Conservation (phyloP, 2,888 invertebrate genomes). For the Trissoscelio sp. region DNA sequence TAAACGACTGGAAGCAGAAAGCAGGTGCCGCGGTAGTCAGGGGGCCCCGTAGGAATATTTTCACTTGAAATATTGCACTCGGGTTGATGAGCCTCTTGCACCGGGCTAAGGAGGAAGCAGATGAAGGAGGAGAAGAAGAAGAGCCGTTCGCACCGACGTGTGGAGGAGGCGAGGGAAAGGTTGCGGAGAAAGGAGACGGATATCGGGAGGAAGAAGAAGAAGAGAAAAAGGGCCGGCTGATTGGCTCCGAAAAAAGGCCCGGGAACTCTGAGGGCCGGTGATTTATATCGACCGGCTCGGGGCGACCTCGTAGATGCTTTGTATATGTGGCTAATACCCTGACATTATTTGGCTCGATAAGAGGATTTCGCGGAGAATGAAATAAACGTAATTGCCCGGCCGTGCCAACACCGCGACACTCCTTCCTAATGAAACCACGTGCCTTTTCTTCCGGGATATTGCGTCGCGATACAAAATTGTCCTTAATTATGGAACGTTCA, state of each 20-base stretch:
- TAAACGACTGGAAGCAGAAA: slow-evolving; percentile 69
- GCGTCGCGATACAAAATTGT: slow-evolving; percentile 9
- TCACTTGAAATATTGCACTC: slow-evolving; percentile 78
- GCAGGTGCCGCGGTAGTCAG: slow-evolving; percentile 65
- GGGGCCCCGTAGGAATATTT: slow-evolving; percentile 74
- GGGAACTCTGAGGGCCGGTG: slow-evolving; percentile 74
- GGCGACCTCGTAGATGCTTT: slow-evolving; percentile 69
- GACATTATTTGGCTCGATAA: slow-evolving; percentile 67
- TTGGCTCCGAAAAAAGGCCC: slow-evolving; percentile 80
- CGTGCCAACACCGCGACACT: slow-evolving; percentile 50
- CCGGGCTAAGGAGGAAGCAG: slow-evolving; percentile 69
- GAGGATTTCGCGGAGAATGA: slow-evolving; percentile 75
- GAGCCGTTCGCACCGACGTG: slow-evolving; percentile 45
- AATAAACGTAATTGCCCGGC: slow-evolving; percentile 75
- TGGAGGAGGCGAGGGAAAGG: slow-evolving; percentile 49
- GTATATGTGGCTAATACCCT: slow-evolving; percentile 74
- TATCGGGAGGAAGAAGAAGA: slow-evolving; percentile 62
- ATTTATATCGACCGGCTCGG: slow-evolving; percentile 76
- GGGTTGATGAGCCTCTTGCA: slow-evolving; percentile 75
- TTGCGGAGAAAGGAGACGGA: slow-evolving; percentile 59
- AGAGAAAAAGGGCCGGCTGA: slow-evolving; percentile 75
- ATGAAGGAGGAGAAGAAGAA: slow-evolving; percentile 62
- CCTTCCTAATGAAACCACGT: slow-evolving; percentile 27
- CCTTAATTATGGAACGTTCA: slow-evolving; percentile 29
- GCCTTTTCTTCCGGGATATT: slow-evolving; percentile 19